Evolutionary conservation across 2,113 vertebrate species (phyloP).

Genomic region (Strix uralensis): DNA sequence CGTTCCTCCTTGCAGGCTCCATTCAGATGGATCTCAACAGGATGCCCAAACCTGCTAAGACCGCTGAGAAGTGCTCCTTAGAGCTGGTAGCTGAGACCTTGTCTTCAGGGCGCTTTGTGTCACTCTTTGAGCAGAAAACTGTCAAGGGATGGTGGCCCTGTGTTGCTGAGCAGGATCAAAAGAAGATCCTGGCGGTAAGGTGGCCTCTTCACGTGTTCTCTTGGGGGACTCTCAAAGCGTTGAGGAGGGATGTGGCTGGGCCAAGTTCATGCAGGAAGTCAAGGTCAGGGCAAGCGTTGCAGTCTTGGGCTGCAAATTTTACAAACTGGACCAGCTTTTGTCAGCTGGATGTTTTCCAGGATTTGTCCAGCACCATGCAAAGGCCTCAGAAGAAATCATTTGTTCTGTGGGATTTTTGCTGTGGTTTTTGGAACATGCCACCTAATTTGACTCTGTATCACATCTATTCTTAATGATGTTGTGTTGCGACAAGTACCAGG

Average conservation of each 20-base stretch:
- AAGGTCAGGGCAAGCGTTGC: not conserved
- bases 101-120: constrained; percentile 73
- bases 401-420: not conserved
- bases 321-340: not conserved
- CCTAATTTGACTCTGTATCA: accelerated
- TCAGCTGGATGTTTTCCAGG: not conserved
- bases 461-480: accelerated
- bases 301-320: accelerated
- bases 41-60: constrained; percentile 91
- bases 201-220: accelerated
- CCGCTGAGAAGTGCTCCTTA: constrained; percentile 84
- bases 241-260: not conserved
- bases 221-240: not conserved
- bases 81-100: constrained; percentile 73
- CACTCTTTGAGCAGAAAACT: constrained; percentile 94
- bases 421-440: not conserved
- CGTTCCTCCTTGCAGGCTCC: constrained; percentile 71
- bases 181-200: constrained; percentile 83
- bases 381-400: accelerated
- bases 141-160: constrained; percentile 98
- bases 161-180: constrained; percentile 68
- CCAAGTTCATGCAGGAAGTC: not conserved
- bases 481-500: not conserved
- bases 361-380: accelerated
- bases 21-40: constrained; percentile 91